Evolutionary conservation across 2,888 invertebrate species (phyloP), one percentile per base, ranked within the genome.

Genomic region (Drosophila kanekoi): DNA sequence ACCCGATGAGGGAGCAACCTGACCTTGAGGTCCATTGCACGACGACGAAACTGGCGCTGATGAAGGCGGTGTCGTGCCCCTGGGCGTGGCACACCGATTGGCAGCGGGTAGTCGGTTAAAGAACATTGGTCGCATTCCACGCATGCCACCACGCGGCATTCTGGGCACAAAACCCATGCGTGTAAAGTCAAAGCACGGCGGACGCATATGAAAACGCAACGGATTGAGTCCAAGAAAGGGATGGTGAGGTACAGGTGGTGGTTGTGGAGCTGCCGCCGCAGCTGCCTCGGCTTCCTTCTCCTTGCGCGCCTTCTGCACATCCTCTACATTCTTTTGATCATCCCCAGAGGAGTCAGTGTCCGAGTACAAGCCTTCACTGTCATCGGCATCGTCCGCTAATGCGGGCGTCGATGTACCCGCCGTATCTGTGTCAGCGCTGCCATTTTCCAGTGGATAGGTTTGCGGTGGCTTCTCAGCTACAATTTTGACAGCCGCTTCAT

Each of bases 231-330:
- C 82, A 4, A 85, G n/a, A 13, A 65, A 87, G 1, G 57, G 63
- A 32, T 64, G 77, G 9, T 47, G 72, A 0, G 63, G 53, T 0
- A 38, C 53, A 23, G 58, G 53, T 2, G 66, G 37, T 0, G 72
- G 69, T n/a, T 58, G 69, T 0, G 68, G 56, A 14, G 70, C 76
- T 1, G 79, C 76, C 3, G 81, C 76, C 0, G 88, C 87, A 6
- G 87, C 83, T n/a, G 83, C 83, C 18, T 83, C 88, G 1, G 77
- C 83, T 43, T 80, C 68, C 13, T 87, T 86, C 20, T 83, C 88
- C 53, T 80, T 77, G 14, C 83, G 77, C 1, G 89, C 84, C 53
- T 76, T 65, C 44, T 88, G 89, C 28, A 86, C 84, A 58, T 86
- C 87, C 40, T 80, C 72, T 13, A 86, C 56, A 28, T 64, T 66